Percentiles rank a stretch among this genome's conserved stretches.
These are phyloP conservation scores for Ptyas mucosa DNA, from an alignment of 2,113 vertebrate genomes.

Conservation along the genomic window DNA sequence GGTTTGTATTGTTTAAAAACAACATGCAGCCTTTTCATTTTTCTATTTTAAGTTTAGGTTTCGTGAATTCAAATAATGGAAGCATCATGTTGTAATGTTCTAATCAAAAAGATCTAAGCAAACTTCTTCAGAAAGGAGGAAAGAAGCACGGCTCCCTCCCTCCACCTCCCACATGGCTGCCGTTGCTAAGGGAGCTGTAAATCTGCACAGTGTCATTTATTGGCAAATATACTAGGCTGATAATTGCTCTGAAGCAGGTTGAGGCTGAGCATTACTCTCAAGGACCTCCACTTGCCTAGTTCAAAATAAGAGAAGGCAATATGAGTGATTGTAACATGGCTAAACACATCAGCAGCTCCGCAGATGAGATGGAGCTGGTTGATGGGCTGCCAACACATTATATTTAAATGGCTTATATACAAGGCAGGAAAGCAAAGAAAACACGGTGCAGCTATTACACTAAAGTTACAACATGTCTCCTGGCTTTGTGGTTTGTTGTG, in stretches of 20 bases:
- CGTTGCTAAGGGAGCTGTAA: slow-evolving; percentile 53
- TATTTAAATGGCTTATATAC: not conserved
- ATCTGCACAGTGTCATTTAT: slow-evolving; percentile 12
- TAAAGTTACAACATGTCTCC: not conserved
- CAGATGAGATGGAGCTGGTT: not conserved
- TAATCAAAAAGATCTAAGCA: not conserved
- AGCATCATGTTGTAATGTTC: not conserved
- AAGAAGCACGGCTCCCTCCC: not conserved
- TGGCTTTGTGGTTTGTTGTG: not conserved
- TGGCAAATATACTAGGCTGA: slow-evolving; percentile 22
- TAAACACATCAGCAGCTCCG: slow-evolving; percentile 23
- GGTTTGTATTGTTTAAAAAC: not conserved
- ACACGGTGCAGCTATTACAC: not conserved
- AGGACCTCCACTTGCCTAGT: slow-evolving; percentile 22
- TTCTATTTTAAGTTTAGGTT: not conserved
- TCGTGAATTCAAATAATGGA: slow-evolving; percentile 2
- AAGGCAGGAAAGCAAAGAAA: slow-evolving; percentile 2
- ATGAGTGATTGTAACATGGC: slow-evolving; percentile 34
- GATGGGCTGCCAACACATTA: slow-evolving; percentile 11
- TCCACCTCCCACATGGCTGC: slow-evolving; percentile 6
- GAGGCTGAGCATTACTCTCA: slow-evolving; percentile 30
- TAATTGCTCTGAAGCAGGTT: slow-evolving; percentile 40
- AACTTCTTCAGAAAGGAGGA: not conserved
- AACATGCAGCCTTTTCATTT: not conserved
- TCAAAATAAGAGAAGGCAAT: slow-evolving; percentile 28